Evolutionary conservation across 2,888 invertebrate genomes (phyloP), one percentile per base, ranked within the genome.

Genomic region (Ormyrus rosae): DNA sequence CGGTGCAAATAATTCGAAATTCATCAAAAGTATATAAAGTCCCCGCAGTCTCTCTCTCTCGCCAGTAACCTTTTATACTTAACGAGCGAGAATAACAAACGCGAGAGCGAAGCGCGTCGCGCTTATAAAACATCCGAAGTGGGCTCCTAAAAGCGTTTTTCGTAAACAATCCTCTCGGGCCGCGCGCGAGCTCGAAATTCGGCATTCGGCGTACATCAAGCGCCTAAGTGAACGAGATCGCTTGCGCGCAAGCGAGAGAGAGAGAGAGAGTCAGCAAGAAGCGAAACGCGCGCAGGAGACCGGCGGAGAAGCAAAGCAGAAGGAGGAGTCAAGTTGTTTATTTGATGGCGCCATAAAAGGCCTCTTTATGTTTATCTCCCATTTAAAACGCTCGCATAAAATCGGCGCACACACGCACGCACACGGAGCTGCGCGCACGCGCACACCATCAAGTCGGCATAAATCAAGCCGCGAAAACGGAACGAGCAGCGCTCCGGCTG

Each of bases 311-410:
- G 65, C 83, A 85, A 85, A 85, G 86, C 87, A 85, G 87, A 86
- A 88, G 89, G 88, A 90, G 90, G 89, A 91, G 90, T 90, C 90
- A 90, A 90, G 90, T 90, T 90, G 90, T 91, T 91, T 90, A 91
- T 91, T 90, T 90, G 90, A 91, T 90, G 90, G 90, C 87, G 88
- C 89, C 89, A 88, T 91, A 91, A 91, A 91, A 91, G 90, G 88
- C 90, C 90, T 90, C 90, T 90, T 91, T 90, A 90, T 89, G 90
- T 90, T 90, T 89, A 90, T 91, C 89, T 90, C 87, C 88, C 90
- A 88, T 91, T 90, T 89, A 90, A 90, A 90, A 90, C 86, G 89
- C 85, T 89, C 90, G 87, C 90, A 89, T 90, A 90, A 90, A 90
- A 90, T 82, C 69, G 79, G 70, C 51, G 45, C 53, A 11, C 55